Evolutionary conservation across 1,140 invertebrate genomes (phyloP).

Genomic region (Thaumetopoea pityocampa): DNA sequence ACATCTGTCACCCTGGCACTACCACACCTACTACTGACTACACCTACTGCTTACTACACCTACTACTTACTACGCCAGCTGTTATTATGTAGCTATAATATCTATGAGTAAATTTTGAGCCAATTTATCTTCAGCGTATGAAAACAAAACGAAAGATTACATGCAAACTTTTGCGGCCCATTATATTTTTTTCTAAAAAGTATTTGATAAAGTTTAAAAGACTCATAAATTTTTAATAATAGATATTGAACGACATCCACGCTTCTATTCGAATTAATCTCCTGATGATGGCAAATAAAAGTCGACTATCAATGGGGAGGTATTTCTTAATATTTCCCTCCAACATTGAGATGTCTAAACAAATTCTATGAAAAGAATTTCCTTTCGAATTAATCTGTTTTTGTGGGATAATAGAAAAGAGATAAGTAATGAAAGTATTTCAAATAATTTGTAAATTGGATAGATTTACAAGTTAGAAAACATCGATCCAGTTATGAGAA

Average conservation of each 20-base stretch:
- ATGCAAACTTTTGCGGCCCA: too few species aligned
- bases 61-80: too few species aligned
- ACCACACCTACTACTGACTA: too few species aligned
- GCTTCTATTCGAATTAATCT: conserved; percentile 33
- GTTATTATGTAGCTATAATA: too few species aligned
- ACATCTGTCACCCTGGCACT: too few species aligned
- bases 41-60: too few species aligned
- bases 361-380: conserved; percentile 47
- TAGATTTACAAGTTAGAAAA: background rate
- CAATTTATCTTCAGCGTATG: too few species aligned
- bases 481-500: background rate
- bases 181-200: too few species aligned
- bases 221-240: conserved; percentile 9
- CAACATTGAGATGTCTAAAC: conserved; percentile 42
- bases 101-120: too few species aligned
- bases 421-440: conserved; percentile 31
- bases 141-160: too few species aligned
- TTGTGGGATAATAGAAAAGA: conserved; percentile 43
- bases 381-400: conserved; percentile 48
- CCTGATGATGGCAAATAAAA: conserved; percentile 24
- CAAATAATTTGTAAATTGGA: conserved; percentile 1
- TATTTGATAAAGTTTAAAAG: too few species aligned
- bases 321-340: conserved; percentile 43
- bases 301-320: conserved; percentile 25
- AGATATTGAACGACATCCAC: conserved; percentile 12